These are phyloP conservation scores for Aplodontia rufa DNA, from an alignment of 2,113 vertebrate species.

Conservation along the genomic window DNA sequence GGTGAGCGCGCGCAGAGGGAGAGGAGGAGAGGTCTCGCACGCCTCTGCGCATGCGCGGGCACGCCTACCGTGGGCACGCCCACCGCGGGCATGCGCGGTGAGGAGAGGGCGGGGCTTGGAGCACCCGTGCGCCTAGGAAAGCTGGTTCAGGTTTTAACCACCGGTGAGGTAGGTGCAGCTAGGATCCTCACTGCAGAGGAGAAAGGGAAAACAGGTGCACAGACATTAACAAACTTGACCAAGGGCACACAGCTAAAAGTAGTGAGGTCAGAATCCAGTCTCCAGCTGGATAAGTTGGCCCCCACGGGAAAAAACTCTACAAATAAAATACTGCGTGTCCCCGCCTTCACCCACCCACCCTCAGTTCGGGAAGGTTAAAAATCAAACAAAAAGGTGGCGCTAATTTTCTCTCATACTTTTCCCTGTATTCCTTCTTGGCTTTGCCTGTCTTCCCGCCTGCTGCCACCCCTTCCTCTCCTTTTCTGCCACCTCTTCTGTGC, in stretches of 20 bases:
- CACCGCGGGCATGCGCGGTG: rapidly evolving
- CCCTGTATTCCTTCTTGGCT: not conserved
- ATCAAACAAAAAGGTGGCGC: not conserved
- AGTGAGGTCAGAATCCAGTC: not conserved
- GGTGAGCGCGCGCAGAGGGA: constrained; percentile 61
- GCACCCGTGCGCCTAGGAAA: rapidly evolving
- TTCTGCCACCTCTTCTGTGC: not conserved
- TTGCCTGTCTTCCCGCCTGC: not conserved
- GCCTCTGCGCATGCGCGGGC: rapidly evolving
- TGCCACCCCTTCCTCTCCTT: not conserved
- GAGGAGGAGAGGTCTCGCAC: not conserved
- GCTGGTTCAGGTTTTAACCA: no score
- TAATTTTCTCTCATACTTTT: not conserved
- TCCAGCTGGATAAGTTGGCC: rapidly evolving
- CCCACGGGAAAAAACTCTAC: rapidly evolving
- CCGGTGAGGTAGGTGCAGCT: not conserved
- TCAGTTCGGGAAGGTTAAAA: not conserved
- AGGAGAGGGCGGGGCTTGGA: rapidly evolving
- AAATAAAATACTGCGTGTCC: not conserved
- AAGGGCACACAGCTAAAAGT: not conserved
- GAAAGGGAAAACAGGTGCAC: not conserved
- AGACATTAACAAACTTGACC: not conserved
- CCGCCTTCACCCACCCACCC: not conserved
- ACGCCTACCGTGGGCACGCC: not conserved
- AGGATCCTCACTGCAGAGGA: not conserved